Evolutionary conservation across 2,113 vertebrate genomes (phyloP).

Genomic region (Sisor rabdophorus): DNA sequence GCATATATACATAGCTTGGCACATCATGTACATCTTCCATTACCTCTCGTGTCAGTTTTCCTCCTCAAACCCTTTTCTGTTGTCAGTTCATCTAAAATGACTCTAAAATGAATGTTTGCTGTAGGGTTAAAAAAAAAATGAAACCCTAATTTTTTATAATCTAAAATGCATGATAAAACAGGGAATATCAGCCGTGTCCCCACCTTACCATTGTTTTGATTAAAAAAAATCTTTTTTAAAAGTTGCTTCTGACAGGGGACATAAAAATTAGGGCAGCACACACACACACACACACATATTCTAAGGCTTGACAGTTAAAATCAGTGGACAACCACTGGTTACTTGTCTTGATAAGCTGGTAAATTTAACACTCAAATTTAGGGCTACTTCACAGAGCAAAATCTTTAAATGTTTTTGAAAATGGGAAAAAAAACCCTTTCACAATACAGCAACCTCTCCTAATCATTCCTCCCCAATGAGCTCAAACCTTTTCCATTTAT

Average conservation of each 20-base stretch:
- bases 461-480: conserved; percentile 43
- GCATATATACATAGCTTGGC: conserved; percentile 77
- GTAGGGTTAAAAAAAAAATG: conserved; percentile 49
- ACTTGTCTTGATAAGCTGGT: conserved; percentile 69
- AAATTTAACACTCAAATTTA: conserved; percentile 60
- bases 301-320: conserved; percentile 71
- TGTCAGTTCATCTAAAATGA: conserved; percentile 60
- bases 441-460: no score
- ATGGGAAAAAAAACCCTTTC: conserved; percentile 29
- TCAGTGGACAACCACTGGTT: conserved; percentile 53
- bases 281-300: conserved; percentile 59
- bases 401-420: conserved; percentile 54
- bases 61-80: conserved; percentile 11
- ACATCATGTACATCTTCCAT: conserved; percentile 69
- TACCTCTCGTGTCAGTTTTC: conserved; percentile 35
- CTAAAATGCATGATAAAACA: conserved; percentile 24
- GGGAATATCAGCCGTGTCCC: conserved; percentile 47
- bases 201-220: conserved; percentile 64
- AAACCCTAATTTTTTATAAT: conserved; percentile 60
- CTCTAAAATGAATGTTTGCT: conserved; percentile 56
- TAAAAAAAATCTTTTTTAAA: conserved; percentile 51
- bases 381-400: conserved; percentile 58
- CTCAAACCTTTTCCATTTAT: conserved; percentile 36
- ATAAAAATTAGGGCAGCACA: conserved; percentile 52
- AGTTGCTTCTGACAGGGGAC: conserved; percentile 58